Percentiles rank a stretch among this genome's conserved stretches.
phyloP scores from a whole-genome alignment of 2,113 vertebrate species.

The Ellobius talpinus region DNA sequence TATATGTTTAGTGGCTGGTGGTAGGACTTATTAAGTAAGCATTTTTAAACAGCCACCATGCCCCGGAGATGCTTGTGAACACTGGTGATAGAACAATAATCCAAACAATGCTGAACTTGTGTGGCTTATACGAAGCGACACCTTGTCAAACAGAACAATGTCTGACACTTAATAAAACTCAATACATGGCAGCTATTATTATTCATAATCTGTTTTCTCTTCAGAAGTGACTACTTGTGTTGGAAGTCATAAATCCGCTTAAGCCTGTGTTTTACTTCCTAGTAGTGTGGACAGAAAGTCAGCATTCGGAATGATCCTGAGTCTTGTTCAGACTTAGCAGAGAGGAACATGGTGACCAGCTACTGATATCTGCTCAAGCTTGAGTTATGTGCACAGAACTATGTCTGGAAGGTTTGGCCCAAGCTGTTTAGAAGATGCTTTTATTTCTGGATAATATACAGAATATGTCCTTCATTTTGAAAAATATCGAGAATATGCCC shows the following conservation, averaged over 20 bases:
- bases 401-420: neutral
- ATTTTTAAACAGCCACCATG: neutral
- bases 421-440: neutral
- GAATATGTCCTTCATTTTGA: neutral
- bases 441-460: neutral
- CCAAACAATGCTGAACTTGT: neutral
- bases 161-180: neutral
- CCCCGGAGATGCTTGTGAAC: neutral
- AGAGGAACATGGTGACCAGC: neutral
- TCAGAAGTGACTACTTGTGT: conserved; percentile 33
- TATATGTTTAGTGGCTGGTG: neutral
- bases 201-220: neutral
- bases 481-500: conserved; percentile 7
- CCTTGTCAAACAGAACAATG: neutral
- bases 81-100: neutral
- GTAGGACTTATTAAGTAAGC: neutral
- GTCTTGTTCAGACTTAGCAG: neutral
- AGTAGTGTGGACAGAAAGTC: neutral
- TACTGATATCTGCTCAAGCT: neutral
- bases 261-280: conserved; percentile 28
- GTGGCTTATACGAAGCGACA: neutral
- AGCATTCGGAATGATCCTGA: neutral
- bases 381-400: neutral
- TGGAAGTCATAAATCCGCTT: neutral
- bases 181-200: neutral